phyloP scores from a whole-genome alignment of 2,113 vertebrate species.

The Ptilonorhynchus violaceus region DNA sequence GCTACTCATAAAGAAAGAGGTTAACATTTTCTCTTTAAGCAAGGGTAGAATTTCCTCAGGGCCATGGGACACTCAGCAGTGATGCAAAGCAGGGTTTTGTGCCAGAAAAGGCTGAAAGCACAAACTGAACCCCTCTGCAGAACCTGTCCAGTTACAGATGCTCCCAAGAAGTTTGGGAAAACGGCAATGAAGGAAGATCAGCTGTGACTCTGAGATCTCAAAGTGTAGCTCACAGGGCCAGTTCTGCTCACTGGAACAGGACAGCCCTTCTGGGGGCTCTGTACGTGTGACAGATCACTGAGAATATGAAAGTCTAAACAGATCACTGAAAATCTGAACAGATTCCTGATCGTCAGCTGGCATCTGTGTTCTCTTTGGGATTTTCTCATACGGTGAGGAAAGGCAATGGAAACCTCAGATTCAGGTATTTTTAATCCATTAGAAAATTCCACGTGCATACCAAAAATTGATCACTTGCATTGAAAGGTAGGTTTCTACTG shows the following conservation, averaged over 20 bases:
- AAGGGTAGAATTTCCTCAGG: neutral
- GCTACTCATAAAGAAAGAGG: neutral
- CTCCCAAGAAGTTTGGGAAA: neutral
- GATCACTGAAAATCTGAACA: neutral
- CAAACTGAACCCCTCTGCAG: neutral
- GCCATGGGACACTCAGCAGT: neutral
- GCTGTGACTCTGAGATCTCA: neutral
- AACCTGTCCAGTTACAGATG: neutral
- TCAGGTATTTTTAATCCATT: neutral
- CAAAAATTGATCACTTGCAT: neutral
- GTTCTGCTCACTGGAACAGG: neutral
- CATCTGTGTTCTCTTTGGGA: neutral
- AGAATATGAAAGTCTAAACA: no score
- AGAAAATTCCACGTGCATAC: neutral
- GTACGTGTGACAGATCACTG: neutral
- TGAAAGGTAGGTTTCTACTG: neutral
- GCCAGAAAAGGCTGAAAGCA: neutral
- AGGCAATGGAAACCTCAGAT: neutral
- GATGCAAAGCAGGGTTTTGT: neutral
- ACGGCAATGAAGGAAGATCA: neutral
- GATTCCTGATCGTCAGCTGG: no score
- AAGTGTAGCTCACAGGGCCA: neutral
- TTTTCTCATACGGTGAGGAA: neutral
- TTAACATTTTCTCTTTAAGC: neutral
- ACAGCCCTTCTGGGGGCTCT: neutral